A percentile compares a stretch with the other conserved stretches of the same genome.
phyloP scores from a whole-genome alignment of 2,888 invertebrate species.

The Drosophila anceps region DNA sequence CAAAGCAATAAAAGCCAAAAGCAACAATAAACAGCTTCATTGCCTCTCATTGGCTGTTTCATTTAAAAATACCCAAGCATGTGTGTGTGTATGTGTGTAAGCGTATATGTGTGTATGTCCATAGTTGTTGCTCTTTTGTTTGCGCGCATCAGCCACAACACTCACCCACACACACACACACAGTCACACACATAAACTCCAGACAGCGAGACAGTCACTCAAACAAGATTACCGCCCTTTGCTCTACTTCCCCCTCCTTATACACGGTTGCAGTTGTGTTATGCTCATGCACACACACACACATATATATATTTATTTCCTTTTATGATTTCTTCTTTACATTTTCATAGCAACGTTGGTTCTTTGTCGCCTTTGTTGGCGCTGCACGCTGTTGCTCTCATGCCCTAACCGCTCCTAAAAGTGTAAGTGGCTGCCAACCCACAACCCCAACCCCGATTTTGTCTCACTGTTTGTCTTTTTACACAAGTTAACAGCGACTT shows the following conservation, averaged over 20 bases:
- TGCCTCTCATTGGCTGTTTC: conserved; percentile 37
- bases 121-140: conserved; percentile 64
- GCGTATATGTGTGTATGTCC: conserved; percentile 7
- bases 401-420: conserved; percentile 60
- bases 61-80: conserved; percentile 19
- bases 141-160: conserved; percentile 44
- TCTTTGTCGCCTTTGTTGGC: conserved; percentile 68
- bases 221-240: conserved; percentile 56
- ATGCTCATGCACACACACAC: conserved; percentile 16
- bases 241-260: conserved; percentile 6
- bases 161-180: conserved; percentile 29
- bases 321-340: conserved; percentile 48
- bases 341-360: conserved; percentile 58
- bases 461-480: conserved; percentile 66
- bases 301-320: conserved; percentile 30
- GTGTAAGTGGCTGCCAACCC: conserved; percentile 74
- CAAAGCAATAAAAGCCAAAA: conserved; percentile 45
- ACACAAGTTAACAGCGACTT: conserved; percentile 59
- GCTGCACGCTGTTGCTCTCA: conserved; percentile 34
- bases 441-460: conserved; percentile 52
- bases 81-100: not conserved
- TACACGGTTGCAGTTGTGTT: conserved; percentile 28
- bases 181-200: conserved; percentile 28
- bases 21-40: conserved; percentile 39
- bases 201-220: conserved; percentile 61